A percentile compares a stretch with the other conserved stretches of the same genome.
These are phyloP conservation scores for Variabilichromis moorii DNA, from an alignment of 2,113 vertebrate species.

Conservation along the genomic window DNA sequence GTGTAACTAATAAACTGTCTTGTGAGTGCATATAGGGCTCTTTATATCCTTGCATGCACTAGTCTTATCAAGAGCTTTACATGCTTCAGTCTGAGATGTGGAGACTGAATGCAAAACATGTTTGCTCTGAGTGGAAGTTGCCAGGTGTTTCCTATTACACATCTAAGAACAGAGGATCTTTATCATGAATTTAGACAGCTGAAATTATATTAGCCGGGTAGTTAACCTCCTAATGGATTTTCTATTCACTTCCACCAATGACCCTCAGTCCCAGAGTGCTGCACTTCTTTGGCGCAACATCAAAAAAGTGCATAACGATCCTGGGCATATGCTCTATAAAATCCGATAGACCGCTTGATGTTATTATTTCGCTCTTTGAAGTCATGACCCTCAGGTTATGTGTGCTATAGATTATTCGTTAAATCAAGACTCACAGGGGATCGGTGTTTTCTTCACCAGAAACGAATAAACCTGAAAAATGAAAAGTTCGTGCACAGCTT, in stretches of 20 bases:
- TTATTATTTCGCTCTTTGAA: constrained; percentile 36
- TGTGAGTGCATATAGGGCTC: not conserved
- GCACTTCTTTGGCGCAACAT: constrained; percentile 10
- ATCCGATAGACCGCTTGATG: constrained; percentile 9
- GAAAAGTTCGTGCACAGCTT: not conserved
- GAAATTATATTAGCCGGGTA: constrained; percentile 17
- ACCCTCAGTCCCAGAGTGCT: not conserved
- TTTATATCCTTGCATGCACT: not conserved
- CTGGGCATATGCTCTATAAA: constrained; percentile 20
- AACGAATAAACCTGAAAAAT: not conserved
- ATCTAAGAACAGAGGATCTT: constrained; percentile 20
- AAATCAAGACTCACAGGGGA: constrained; percentile 6
- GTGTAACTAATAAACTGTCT: not conserved
- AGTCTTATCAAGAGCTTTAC: not conserved
- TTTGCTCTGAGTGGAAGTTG: not conserved
- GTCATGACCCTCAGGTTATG: not conserved
- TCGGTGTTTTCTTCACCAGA: not conserved
- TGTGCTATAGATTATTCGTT: constrained; percentile 6
- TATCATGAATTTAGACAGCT: constrained; percentile 21
- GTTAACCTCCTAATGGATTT: constrained; percentile 21
- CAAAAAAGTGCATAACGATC: constrained; percentile 6
- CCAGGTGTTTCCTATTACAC: constrained; percentile 58
- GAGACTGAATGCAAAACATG: not conserved
- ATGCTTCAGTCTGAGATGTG: not conserved
- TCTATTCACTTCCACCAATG: not conserved